Conservation (phyloP, 2,888 invertebrate species). For the Falcaria lacertinaria region DNA sequence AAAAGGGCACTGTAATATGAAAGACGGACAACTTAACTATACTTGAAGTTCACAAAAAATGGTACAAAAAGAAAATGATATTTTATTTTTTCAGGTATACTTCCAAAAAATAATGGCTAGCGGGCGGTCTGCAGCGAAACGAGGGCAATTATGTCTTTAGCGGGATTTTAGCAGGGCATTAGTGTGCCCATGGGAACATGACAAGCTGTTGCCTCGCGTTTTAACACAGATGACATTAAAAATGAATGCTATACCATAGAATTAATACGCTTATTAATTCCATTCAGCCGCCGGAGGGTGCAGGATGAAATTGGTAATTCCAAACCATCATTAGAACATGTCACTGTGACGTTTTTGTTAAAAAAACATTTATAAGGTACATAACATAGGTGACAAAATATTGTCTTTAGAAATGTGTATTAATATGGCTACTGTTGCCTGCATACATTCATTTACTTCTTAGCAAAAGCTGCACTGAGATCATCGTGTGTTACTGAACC, state of each 20-base stretch:
- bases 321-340: too few species aligned
- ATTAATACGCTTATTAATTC: too few species aligned
- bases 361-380: too few species aligned
- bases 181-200: conserved; percentile 43
- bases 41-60: conserved; percentile 8
- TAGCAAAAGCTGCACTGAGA: not conserved
- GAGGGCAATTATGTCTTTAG: conserved; percentile 51
- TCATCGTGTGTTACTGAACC: conserved; percentile 28
- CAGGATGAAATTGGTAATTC: too few species aligned
- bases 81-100: conserved; percentile 18
- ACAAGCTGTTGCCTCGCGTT: conserved; percentile 29
- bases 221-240: conserved; percentile 23
- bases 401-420: not conserved
- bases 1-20: conserved; percentile 11
- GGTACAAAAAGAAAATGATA: conserved; percentile 18
- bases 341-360: too few species aligned
- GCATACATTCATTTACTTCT: not conserved
- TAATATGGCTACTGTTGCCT: not conserved
- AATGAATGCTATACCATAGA: too few species aligned
- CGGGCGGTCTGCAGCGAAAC: conserved; percentile 17
- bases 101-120: conserved; percentile 28
- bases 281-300: too few species aligned
- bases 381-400: conserved; percentile 6
- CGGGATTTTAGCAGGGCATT: conserved; percentile 36
- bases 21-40: conserved; percentile 20